A percentile compares a stretch with the other conserved stretches of the same genome.
These are phyloP conservation scores for Sarcophaga carnaria DNA, from an alignment of 2,888 invertebrate species.

Conservation along the genomic window DNA sequence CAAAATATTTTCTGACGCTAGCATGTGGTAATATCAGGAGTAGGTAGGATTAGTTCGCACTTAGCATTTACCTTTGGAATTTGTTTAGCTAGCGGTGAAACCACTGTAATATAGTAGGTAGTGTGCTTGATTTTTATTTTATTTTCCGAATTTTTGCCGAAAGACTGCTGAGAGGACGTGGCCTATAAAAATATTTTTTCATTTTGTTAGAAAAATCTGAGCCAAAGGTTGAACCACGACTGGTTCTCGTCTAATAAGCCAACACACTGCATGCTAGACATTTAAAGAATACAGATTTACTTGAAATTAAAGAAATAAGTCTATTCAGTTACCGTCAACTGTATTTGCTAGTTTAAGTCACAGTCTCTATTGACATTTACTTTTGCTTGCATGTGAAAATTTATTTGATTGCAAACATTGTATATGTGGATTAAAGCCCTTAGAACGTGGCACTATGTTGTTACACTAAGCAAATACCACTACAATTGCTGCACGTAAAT, in stretches of 20 bases:
- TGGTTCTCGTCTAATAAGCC: too few species aligned
- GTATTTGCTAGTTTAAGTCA: not conserved
- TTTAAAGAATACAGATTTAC: too few species aligned
- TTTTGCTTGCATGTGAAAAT: not conserved
- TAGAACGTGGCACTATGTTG: constrained; percentile 23
- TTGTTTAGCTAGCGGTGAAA: too few species aligned
- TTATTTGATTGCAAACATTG: constrained; percentile 1
- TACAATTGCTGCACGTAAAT: not conserved
- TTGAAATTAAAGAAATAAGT: not conserved
- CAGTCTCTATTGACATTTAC: not conserved
- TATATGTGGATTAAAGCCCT: not conserved
- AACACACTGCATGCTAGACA: too few species aligned
- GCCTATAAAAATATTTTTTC: too few species aligned
- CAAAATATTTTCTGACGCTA: too few species aligned
- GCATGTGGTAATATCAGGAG: too few species aligned
- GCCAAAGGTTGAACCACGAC: not conserved
- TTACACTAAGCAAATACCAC: constrained; percentile 23
- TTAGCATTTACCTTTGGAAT: too few species aligned
- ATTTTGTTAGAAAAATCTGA: not conserved
- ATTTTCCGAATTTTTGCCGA: too few species aligned
- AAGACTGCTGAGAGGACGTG: too few species aligned
- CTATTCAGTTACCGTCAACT: not conserved
- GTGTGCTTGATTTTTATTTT: not conserved
- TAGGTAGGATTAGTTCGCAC: too few species aligned
- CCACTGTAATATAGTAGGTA: too few species aligned